Evolutionary conservation across 2,797 vertebrate species (phyloP).

Genomic region (Triplophysa yarkandensis): DNA sequence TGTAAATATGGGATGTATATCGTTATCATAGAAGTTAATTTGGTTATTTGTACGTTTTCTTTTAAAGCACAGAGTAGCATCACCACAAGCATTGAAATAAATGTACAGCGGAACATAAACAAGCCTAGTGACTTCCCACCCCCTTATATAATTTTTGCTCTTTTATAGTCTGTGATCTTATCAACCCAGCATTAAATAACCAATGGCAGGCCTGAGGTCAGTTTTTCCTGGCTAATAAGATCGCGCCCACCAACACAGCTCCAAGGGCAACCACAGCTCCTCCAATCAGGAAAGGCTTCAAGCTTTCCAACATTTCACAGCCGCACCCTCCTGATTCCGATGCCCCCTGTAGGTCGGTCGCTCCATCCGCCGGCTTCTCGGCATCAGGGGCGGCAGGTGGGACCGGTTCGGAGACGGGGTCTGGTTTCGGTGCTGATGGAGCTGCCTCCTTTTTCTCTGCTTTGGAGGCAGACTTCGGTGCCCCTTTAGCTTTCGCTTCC

Average conservation of each 20-base stretch:
- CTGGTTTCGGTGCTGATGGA: conserved; percentile 66
- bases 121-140: conserved; percentile 64
- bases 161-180: conserved; percentile 70
- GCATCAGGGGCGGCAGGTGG: conserved; percentile 67
- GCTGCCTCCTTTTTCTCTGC: conserved; percentile 72
- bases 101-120: conserved; percentile 53
- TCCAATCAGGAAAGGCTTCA: conserved; percentile 80
- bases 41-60: conserved; percentile 8
- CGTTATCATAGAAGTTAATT: neutral
- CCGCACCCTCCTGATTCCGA: conserved; percentile 64
- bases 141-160: conserved; percentile 57
- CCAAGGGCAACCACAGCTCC: conserved; percentile 76
- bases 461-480: conserved; percentile 67
- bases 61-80: conserved; percentile 54
- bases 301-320: conserved; percentile 78
- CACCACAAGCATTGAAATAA: conserved; percentile 63
- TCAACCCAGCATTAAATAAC: conserved; percentile 58
- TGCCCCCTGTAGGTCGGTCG: conserved; percentile 65
- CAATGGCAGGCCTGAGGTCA: conserved; percentile 64
- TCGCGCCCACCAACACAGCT: conserved; percentile 75
- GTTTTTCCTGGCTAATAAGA: conserved; percentile 79
- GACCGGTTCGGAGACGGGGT: conserved; percentile 61
- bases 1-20: conserved; percentile 12
- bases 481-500: conserved; percentile 78
- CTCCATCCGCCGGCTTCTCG: conserved; percentile 67